A percentile compares a stretch with the other conserved stretches of the same genome.
Evolutionary conservation across 2,888 invertebrate species (phyloP).

Genomic region (Megamerina dolium): DNA sequence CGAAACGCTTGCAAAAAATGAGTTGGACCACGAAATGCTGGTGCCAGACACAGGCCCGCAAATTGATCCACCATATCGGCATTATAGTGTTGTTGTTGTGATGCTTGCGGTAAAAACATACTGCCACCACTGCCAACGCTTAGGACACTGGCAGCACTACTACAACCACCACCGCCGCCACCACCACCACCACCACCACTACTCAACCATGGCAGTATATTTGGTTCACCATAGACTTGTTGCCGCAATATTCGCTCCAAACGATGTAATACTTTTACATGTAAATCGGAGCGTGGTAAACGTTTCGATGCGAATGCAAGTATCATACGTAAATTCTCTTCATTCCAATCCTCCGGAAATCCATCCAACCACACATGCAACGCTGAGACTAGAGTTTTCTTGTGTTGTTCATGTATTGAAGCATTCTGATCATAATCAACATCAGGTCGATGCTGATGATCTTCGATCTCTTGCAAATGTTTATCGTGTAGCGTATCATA

Average conservation of each 20-base stretch:
- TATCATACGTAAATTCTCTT: conserved; percentile 63
- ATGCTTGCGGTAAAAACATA: conserved; percentile 38
- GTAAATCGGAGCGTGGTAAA: conserved; percentile 78
- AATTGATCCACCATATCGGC: conserved; percentile 45
- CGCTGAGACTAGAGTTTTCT: conserved; percentile 78
- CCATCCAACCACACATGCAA: conserved; percentile 97
- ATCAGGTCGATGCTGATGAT: conserved; percentile 23
- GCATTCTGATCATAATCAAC: conserved; percentile 30
- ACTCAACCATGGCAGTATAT: conserved; percentile 36
- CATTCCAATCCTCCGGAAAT: conserved; percentile 82
- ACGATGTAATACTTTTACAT: conserved; percentile 54
- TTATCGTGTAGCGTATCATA: conserved; percentile 60
- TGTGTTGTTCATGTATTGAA: conserved; percentile 48
- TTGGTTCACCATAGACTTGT: conserved; percentile 38
- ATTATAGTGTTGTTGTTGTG: too few species aligned
- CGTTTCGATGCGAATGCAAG: conserved; percentile 79
- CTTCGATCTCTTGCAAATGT: conserved; percentile 32
- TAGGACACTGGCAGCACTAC: too few species aligned
- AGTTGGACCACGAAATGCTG: conserved; percentile 58
- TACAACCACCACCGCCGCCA: conserved; percentile 42
- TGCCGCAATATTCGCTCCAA: conserved; percentile 53
- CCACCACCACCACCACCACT: conserved; percentile 14
- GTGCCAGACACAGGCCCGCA: conserved; percentile 54
- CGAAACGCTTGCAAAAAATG: conserved; percentile 64
- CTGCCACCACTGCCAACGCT: conserved; percentile 38